phyloP scores from a whole-genome alignment of 2,888 invertebrate genomes.

The Drosophila eohydei region DNA sequence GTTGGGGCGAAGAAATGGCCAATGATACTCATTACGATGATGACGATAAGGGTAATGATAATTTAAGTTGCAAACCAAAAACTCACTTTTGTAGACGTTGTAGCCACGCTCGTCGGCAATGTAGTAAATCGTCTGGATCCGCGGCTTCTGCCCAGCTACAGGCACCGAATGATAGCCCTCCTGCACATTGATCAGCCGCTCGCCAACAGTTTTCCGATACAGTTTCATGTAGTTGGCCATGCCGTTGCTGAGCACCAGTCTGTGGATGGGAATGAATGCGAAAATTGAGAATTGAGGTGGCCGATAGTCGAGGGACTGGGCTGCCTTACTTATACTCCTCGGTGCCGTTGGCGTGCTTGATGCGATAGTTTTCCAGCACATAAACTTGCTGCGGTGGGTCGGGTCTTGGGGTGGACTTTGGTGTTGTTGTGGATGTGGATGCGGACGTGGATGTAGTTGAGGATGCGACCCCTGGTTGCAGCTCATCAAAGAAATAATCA shows the following conservation, averaged over 20 bases:
- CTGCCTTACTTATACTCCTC: slow-evolving; percentile 74
- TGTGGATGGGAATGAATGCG: slow-evolving; percentile 24
- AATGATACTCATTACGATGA: slow-evolving; percentile 7
- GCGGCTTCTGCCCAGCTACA: slow-evolving; percentile 44
- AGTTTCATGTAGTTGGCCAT: slow-evolving; percentile 76
- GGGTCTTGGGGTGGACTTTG: not conserved
- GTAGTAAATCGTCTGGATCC: slow-evolving; percentile 71
- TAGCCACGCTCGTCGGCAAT: slow-evolving; percentile 78
- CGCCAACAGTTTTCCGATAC: slow-evolving; percentile 64
- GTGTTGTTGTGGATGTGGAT: slow-evolving; percentile 15
- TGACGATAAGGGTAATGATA: slow-evolving; percentile 20
- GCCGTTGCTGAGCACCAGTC: slow-evolving; percentile 77
- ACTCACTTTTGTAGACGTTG: slow-evolving; percentile 69
- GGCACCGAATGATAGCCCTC: slow-evolving; percentile 79
- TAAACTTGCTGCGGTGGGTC: slow-evolving; percentile 32
- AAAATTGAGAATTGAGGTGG: not conserved
- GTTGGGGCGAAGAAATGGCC: slow-evolving; percentile 7
- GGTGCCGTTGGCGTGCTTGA: slow-evolving; percentile 74
- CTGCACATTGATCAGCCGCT: slow-evolving; percentile 70
- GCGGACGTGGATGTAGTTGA: slow-evolving; percentile 1
- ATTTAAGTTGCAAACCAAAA: slow-evolving; percentile 41
- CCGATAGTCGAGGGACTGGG: no score
- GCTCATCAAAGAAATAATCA: slow-evolving; percentile 69
- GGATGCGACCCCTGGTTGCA: slow-evolving; percentile 13
- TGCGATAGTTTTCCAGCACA: slow-evolving; percentile 77